Percentiles rank a stretch among this genome's conserved stretches.
These are phyloP conservation scores for Drosophila pegasa DNA, from an alignment of 2,888 invertebrate species.

Conservation along the genomic window DNA sequence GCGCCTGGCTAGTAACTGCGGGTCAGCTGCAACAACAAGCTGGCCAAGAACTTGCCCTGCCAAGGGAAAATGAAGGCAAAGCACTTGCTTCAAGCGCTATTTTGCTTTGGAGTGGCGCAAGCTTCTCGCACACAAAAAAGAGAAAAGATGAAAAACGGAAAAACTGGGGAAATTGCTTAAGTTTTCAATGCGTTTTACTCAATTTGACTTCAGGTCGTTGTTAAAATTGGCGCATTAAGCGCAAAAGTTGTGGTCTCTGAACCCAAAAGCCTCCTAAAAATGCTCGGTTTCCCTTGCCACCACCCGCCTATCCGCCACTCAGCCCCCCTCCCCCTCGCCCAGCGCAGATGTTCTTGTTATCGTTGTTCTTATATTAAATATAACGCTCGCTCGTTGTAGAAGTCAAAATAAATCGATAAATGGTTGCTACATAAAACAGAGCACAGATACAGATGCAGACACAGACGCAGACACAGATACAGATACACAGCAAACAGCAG, in stretches of 20 bases:
- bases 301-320: background rate
- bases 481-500: constrained; percentile 28
- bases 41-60: constrained; percentile 9
- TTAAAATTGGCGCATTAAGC: constrained; percentile 76
- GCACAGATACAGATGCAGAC: constrained; percentile 37
- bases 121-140: constrained; percentile 6
- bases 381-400: constrained; percentile 63
- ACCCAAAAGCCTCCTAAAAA: constrained; percentile 69
- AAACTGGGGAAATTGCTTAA: constrained; percentile 72
- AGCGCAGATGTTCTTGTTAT: constrained; percentile 53
- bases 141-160: constrained; percentile 33
- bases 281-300: background rate
- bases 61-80: constrained; percentile 27
- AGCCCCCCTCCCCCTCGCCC: background rate
- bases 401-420: constrained; percentile 81
- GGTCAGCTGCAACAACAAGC: constrained; percentile 64
- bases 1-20: constrained; percentile 46
- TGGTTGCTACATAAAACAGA: constrained; percentile 62
- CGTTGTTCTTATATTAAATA: constrained; percentile 72
- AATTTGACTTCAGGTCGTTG: constrained; percentile 77
- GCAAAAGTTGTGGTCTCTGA: constrained; percentile 56
- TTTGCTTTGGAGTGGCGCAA: constrained; percentile 51
- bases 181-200: constrained; percentile 78
- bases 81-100: constrained; percentile 48
- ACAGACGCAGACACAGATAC: constrained; percentile 38